Evolutionary conservation across 2,888 invertebrate genomes (phyloP).

Genomic region (Torymus tubicola): DNA sequence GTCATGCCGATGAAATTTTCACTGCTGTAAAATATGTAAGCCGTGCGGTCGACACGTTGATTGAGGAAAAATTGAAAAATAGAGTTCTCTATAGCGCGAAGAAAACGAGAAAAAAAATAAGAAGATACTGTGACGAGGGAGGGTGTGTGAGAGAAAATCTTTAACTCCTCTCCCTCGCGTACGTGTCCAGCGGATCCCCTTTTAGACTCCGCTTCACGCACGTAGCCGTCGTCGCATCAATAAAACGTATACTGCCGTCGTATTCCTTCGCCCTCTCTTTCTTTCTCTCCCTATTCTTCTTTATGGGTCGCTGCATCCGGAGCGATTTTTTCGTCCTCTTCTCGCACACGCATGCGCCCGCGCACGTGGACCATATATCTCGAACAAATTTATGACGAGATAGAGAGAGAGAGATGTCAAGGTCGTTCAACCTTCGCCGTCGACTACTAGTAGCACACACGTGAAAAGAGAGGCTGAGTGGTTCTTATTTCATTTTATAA

Average conservation of each 20-base stretch:
- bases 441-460: not conserved
- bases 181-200: too few species aligned
- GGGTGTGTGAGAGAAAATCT: too few species aligned
- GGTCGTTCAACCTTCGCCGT: slow-evolving; percentile 42
- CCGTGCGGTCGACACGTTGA: too few species aligned
- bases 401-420: slow-evolving; percentile 26
- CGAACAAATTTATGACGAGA: slow-evolving; percentile 30
- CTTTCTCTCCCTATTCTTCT: slow-evolving; percentile 4
- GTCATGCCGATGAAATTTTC: too few species aligned
- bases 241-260: slow-evolving; percentile 17
- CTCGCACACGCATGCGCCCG: not conserved
- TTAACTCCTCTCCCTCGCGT: too few species aligned
- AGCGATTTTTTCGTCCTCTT: slow-evolving; percentile 13
- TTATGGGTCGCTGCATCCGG: slow-evolving; percentile 20
- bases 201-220: not conserved
- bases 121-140: too few species aligned
- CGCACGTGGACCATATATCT: not conserved
- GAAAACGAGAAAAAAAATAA: too few species aligned
- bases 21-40: too few species aligned
- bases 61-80: too few species aligned
- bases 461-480: too few species aligned
- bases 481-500: not conserved
- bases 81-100: too few species aligned
- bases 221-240: slow-evolving; percentile 36
- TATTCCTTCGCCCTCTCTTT: not conserved